Percentiles rank a stretch among this genome's conserved stretches.
Conservation (phyloP, 2,888 invertebrate species). For the Cataglyphis livida region DNA sequence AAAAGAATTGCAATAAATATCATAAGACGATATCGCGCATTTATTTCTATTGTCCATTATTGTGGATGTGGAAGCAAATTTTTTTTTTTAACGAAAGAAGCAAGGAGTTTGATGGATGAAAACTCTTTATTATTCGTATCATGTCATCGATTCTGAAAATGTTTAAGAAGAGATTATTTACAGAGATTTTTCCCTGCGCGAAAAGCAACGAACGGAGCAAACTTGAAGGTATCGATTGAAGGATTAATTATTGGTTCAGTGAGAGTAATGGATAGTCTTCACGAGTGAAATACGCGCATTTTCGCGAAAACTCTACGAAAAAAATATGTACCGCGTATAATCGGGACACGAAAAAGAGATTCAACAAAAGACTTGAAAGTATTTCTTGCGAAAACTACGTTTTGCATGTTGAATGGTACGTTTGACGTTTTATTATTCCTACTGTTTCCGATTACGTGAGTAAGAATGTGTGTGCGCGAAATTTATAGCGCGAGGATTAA, state of each 20-base stretch:
- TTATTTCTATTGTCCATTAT: neutral
- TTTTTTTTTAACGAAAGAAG: neutral
- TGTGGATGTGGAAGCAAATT: neutral
- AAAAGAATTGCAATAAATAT: neutral
- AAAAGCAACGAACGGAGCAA: neutral
- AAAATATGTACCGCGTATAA: neutral
- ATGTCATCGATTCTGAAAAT: neutral
- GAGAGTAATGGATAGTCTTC: neutral
- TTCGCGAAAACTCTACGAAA: neutral
- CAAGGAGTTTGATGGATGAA: neutral
- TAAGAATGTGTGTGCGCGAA: neutral
- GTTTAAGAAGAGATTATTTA: neutral
- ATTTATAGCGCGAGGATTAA: neutral
- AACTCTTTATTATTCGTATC: neutral
- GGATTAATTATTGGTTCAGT: neutral
- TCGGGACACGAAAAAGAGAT: neutral
- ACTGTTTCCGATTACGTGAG: neutral
- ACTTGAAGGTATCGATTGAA: slow-evolving; percentile 14
- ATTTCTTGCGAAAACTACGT: slow-evolving; percentile 11
- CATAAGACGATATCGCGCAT: neutral
- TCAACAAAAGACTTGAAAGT: neutral
- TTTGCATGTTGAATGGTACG: slow-evolving; percentile 5
- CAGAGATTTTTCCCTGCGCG: neutral
- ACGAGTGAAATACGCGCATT: neutral
- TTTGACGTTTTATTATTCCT: slow-evolving; percentile 15